Base-by-base conservation (phyloP, 2,113 vertebrate species). In the Psittacus erithacus region DNA sequence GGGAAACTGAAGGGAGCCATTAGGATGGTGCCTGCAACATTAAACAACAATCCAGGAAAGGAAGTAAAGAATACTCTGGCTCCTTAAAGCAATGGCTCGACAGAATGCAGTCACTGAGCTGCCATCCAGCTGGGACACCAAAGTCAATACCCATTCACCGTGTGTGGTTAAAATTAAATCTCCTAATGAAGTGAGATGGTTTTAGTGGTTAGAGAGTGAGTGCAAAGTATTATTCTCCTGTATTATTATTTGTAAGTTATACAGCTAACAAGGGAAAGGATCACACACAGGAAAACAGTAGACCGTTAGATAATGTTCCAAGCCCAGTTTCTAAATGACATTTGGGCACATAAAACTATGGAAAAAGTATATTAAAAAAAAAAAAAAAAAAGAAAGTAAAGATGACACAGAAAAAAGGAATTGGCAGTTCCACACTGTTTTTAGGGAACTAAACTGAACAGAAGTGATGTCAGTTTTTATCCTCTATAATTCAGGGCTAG, bases 11-110 rank as follows among this genome's bases (percentile, higher is more conserved):
- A 76, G 94, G 95, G 92, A 96, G 93, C 96, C 92, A 94, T 97
- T 97, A 97, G 96, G 96, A 96, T 95, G 92, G 95, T 96, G 96
- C 95, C 96, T 96, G 96, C 93, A 97, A 97, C 95, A 96, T 96
- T 95, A 94, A 96, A 93, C 88, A 96, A 96, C 86, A 96, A 89
- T 95, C 93, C 91, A 80, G 92, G 86, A 76, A 88, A 96, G 96
- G 96, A 97, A 96, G 88, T 80, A 86, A 92, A 87, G 96, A 95
- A 92, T 95, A 92, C 71, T 90, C 86, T 95, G 92, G 96, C 92
- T 96, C 83, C 95, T 90, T 71, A 91, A 92, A 91, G 92, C 83
- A 91, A 69, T 38, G 88, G 86, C 84, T 94, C 86, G 64, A n/a
- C 70, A 96, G 92, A 97, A 95, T 82, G 83, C 92, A 96, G 88